Evolutionary conservation across 2,113 vertebrate genomes (phyloP).

Genomic region (Phaetusa simplex): DNA sequence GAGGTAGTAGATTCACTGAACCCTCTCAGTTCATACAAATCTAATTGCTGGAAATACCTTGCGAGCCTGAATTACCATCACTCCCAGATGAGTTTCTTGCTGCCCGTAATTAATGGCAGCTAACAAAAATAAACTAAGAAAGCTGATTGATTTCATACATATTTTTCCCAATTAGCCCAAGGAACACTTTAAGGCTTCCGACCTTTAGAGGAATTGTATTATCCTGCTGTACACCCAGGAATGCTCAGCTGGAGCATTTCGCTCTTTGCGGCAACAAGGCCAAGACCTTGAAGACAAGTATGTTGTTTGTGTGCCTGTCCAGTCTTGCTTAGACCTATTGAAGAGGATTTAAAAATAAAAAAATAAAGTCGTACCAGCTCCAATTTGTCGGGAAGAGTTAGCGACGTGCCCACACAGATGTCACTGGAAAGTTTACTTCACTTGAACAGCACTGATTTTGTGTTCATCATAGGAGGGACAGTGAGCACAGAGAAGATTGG

Average conservation of each 20-base stretch:
- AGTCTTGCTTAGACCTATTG: neutral
- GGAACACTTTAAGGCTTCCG: neutral
- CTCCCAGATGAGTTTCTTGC: neutral
- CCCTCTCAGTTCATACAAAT: neutral
- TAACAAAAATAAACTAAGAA: neutral
- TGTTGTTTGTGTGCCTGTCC: neutral
- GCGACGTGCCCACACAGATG: rapidly evolving
- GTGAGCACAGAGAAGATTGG: neutral
- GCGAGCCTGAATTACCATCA: neutral
- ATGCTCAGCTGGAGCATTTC: neutral
- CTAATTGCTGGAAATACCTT: neutral
- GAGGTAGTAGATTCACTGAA: neutral
- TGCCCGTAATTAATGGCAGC: neutral
- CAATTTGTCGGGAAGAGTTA: neutral
- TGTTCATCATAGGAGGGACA: neutral
- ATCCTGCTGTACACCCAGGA: neutral
- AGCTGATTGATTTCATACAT: neutral
- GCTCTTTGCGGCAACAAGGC: neutral
- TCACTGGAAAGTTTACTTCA: neutral
- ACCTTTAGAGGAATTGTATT: neutral
- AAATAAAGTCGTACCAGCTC: neutral
- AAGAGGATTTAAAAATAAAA: neutral
- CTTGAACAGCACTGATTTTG: neutral
- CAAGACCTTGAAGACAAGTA: neutral
- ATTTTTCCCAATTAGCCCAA: neutral